Percentiles rank a stretch among this genome's conserved stretches.
phyloP scores from a whole-genome alignment of 2,113 vertebrate species.

The Pygoscelis antarcticus region DNA sequence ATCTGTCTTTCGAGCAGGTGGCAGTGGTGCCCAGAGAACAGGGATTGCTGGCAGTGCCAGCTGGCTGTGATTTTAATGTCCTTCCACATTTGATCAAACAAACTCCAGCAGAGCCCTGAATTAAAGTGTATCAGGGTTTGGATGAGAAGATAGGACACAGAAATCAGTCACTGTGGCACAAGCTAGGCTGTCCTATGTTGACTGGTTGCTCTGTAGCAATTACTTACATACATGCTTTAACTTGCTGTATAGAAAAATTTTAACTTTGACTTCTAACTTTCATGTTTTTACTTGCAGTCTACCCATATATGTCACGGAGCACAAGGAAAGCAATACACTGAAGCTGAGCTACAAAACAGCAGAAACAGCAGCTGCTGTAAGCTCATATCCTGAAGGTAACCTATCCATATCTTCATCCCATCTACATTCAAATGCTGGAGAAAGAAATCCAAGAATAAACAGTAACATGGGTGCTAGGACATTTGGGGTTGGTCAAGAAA shows the following conservation, averaged over 20 bases:
- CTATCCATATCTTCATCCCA: background rate
- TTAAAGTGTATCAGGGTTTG: background rate
- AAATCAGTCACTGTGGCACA: background rate
- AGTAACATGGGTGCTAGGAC: background rate
- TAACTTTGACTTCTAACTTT: background rate
- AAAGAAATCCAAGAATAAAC: background rate
- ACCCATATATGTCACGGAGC: background rate
- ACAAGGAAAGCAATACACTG: background rate
- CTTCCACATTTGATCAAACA: background rate
- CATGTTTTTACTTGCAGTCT: background rate
- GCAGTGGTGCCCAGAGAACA: background rate
- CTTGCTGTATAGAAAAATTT: background rate
- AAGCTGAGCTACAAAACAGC: background rate
- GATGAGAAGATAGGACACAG: background rate
- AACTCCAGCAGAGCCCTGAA: background rate
- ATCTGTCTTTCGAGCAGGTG: background rate
- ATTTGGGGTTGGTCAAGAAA: background rate
- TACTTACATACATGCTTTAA: background rate
- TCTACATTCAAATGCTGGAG: background rate
- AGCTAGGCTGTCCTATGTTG: background rate
- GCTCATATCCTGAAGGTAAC: background rate
- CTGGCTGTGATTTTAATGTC: background rate
- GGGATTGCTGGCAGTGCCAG: background rate
- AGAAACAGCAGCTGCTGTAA: background rate
- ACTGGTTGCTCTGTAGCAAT: background rate